These are phyloP conservation scores for Bombus cullumanus DNA, from an alignment of 1,140 invertebrate species.

Conservation along the genomic window DNA sequence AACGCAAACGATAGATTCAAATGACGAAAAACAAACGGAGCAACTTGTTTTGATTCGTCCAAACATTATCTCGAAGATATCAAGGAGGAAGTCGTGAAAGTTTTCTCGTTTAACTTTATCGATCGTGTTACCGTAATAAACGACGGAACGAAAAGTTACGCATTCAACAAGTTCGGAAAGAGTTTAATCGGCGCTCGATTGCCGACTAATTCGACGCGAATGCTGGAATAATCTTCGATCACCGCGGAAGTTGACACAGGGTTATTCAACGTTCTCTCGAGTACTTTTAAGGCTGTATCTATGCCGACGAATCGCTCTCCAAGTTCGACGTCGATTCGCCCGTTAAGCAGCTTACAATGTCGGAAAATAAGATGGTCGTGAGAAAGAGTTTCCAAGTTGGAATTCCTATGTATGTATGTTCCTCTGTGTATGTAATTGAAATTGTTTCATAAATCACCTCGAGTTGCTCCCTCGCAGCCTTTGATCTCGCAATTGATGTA, in stretches of 20 bases:
- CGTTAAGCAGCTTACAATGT: conserved; percentile 2
- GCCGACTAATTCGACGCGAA: conserved; percentile 18
- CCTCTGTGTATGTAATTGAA: neutral
- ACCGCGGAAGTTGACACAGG: conserved; percentile 4
- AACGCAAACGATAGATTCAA: neutral
- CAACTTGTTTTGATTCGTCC: neutral
- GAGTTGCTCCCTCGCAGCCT: neutral
- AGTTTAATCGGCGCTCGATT: conserved; percentile 29
- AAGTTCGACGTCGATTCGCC: neutral
- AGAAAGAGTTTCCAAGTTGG: neutral
- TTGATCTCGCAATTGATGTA: neutral
- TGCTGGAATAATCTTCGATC: conserved; percentile 23
- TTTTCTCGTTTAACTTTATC: conserved; percentile 39
- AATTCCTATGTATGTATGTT: neutral
- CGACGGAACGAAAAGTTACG: conserved; percentile 14
- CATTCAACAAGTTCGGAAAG: conserved; percentile 38
- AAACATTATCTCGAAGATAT: conserved; percentile 7
- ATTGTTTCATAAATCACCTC: neutral
- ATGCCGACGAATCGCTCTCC: neutral
- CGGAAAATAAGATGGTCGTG: neutral
- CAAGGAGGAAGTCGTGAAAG: neutral
- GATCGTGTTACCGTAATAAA: conserved; percentile 8
- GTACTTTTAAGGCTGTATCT: conserved; percentile 8
- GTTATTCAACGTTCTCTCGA: conserved; percentile 18
- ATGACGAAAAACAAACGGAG: neutral